phyloP scores from a whole-genome alignment of 2,888 invertebrate genomes.

The Junonia oenone region DNA sequence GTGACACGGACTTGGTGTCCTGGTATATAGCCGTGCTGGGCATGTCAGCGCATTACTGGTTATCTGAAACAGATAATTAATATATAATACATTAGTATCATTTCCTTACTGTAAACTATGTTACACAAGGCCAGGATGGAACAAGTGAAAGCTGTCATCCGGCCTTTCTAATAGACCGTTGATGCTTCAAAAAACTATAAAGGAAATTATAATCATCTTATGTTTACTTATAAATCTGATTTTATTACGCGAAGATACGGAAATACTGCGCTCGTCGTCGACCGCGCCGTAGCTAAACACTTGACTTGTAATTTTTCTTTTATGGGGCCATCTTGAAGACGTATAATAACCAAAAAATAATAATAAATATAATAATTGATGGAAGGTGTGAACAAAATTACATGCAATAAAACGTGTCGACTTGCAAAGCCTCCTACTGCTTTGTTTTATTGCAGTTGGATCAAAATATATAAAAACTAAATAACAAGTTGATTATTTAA shows the following conservation, averaged over 20 bases:
- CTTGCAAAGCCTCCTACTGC: no score
- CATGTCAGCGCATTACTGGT: constrained; percentile 63
- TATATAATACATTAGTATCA: not conserved
- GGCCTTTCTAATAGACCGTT: not conserved
- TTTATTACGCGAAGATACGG: not conserved
- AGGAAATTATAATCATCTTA: not conserved
- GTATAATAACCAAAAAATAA: no score
- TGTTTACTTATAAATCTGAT: no score
- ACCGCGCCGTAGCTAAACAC: not conserved
- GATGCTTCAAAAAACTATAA: not conserved
- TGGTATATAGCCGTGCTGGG: constrained; percentile 60
- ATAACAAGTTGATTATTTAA: no score
- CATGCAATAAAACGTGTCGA: no score
- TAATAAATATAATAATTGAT: no score
- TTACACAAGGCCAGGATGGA: not conserved
- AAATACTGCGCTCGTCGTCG: not conserved
- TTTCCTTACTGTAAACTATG: not conserved
- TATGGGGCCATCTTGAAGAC: no score
- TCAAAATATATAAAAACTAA: no score
- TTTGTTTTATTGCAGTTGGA: no score
- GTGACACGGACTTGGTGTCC: constrained; percentile 60
- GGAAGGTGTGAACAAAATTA: no score
- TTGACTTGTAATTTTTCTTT: no score
- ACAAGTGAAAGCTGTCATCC: not conserved
- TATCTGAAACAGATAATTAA: constrained; percentile 37